Evolutionary conservation across 2,888 invertebrate genomes (phyloP).

Genomic region (Apotomis betuletana): DNA sequence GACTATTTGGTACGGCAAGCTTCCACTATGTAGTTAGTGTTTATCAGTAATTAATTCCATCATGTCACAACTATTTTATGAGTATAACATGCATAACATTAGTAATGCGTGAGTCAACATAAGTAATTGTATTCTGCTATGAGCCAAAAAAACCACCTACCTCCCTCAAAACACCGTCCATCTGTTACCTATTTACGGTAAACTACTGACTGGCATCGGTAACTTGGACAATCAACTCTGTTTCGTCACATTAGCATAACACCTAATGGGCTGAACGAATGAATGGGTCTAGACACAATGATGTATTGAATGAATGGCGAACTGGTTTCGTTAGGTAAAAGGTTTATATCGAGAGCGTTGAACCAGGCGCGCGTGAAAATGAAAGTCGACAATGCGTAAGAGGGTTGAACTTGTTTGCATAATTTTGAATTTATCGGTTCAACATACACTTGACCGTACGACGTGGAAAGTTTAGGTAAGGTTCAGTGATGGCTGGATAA

Average conservation of each 20-base stretch:
- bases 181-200: too few species aligned
- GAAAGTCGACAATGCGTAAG: constrained; percentile 58
- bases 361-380: constrained; percentile 51
- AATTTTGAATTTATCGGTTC: constrained; percentile 2
- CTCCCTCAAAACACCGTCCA: too few species aligned
- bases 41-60: too few species aligned
- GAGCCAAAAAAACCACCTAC: too few species aligned
- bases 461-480: too few species aligned
- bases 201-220: neutral
- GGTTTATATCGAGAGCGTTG: constrained; percentile 56
- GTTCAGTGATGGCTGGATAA: too few species aligned
- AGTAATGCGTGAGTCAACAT: too few species aligned
- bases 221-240: constrained; percentile 12
- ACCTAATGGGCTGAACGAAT: constrained; percentile 34
- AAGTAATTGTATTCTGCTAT: too few species aligned
- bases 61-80: constrained; percentile 8
- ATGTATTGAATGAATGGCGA: constrained; percentile 41
- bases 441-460: too few species aligned
- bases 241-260: constrained; percentile 40
- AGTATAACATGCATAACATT: too few species aligned
- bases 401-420: constrained; percentile 33
- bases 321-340: constrained; percentile 40
- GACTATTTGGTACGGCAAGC: too few species aligned
- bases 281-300: constrained; percentile 32
- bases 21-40: too few species aligned